Evolutionary conservation across 1,140 invertebrate species (phyloP), one percentile per base, ranked within the genome.

Genomic region (Carposina sasakii): DNA sequence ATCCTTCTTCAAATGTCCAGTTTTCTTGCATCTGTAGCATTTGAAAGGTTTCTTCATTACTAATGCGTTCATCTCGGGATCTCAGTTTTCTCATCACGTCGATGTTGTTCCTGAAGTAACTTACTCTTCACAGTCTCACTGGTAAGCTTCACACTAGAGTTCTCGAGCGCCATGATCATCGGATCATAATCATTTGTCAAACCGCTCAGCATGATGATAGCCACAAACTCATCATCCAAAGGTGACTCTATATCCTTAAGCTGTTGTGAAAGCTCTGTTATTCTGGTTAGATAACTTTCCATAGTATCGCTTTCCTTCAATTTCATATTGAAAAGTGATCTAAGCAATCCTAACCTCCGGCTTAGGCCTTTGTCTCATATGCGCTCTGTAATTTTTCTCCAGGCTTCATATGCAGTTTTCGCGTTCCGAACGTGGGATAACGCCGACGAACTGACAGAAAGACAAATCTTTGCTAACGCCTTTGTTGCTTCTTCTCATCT

Each of bases 311-410:
- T 8, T 16, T 47, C 34, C 13, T 21, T 16, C 21, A 54, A 30
- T 34, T 47, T 46, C 13, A 52, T 28, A 3, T 13, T 10, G 23
- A 59, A 59, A 5, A 59, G 22, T 42, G 33, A 43, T 31, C 57
- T 34, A n/a, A 55, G 30, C 15, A 59, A 41, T 15, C 40, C 40
- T 19, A 59, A 36, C 17, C 52, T 39, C 19, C 53, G 40, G 26
- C 23, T 21, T 16, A 59, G 37, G 6, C 53, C 52, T 48, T 59
- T 59, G 33, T 59, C 57, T 59, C 57, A 36, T 52, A 59, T n/a
- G 53, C 47, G 6, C 33, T 40, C 42, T 56, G 34, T 10, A 56
- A 40, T 20, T 40, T n/a, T 44, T 1, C 12, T 37, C 57, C 57
- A 60, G 8, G 54, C 52, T 31, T 60, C 43, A 15, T 43, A 39